A percentile compares a stretch with the other conserved stretches of the same genome.
Evolutionary conservation across 64 coral and sea anemone genomes (phyloP).

Genomic region (Porites lutea): DNA sequence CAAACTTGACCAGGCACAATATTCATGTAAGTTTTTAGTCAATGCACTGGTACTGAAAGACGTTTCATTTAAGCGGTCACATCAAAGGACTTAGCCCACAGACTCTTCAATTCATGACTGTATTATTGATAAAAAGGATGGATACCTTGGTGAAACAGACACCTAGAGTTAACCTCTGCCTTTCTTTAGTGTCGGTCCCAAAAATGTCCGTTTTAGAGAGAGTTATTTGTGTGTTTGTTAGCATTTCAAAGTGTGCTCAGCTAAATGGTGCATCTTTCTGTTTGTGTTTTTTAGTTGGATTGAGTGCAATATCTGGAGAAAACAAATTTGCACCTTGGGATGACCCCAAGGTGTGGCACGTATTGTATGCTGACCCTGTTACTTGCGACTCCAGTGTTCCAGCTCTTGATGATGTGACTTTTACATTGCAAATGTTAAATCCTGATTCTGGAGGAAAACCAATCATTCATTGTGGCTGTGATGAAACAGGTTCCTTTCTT

Average conservation of each 20-base stretch:
- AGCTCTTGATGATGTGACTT: conserved; percentile 66
- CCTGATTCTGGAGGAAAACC: conserved; percentile 85
- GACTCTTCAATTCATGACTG: no score
- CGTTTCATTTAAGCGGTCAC: no score
- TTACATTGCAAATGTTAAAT: conserved; percentile 86
- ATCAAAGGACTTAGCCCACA: no score
- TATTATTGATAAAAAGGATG: no score
- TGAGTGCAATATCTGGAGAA: conserved; percentile 45
- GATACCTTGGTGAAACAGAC: no score
- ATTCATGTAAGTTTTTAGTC: conserved; percentile 73
- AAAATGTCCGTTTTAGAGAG: no score
- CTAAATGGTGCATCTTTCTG: no score
- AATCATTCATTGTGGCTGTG: conserved; percentile 91
- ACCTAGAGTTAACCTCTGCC: no score
- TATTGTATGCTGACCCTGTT: conserved; percentile 87
- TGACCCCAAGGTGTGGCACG: conserved; percentile 83
- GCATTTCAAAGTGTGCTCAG: no score
- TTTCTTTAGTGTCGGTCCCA: no score
- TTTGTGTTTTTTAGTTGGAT: conserved; percentile 30
- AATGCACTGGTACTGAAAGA: no score
- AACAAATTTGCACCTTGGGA: conserved; percentile 82
- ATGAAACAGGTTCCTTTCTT: conserved; percentile 68
- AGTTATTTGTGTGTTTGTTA: no score
- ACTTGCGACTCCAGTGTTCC: conserved; percentile 86
- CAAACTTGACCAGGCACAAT: conserved; percentile 83